Percentiles rank a stretch among this genome's conserved stretches.
phyloP scores from a whole-genome alignment of 2,797 vertebrate genomes.

The Parotocinclus haroldoi region DNA sequence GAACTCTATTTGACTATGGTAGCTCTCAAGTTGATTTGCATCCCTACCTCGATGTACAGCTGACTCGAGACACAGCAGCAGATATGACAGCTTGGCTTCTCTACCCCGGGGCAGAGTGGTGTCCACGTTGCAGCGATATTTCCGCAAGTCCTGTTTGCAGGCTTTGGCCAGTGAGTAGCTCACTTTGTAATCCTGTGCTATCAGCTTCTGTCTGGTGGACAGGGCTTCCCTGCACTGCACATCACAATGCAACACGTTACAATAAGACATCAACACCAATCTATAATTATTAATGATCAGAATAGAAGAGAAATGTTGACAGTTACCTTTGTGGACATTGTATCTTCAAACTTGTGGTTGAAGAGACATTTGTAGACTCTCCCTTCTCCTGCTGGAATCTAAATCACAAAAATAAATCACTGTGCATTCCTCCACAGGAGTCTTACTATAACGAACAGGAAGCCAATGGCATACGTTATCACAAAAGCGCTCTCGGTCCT shows the following conservation, averaged over 20 bases:
- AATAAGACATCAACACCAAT: no score
- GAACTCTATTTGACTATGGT: no score
- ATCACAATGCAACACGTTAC: neutral
- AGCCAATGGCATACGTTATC: constrained; percentile 77
- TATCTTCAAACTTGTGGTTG: constrained; percentile 98
- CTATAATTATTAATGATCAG: no score
- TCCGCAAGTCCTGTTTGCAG: constrained; percentile 91
- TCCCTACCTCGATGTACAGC: constrained; percentile 87
- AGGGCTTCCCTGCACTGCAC: constrained; percentile 89
- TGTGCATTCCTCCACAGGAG: neutral
- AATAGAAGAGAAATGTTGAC: neutral
- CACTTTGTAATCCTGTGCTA: constrained; percentile 97
- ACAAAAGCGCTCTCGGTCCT: constrained; percentile 93
- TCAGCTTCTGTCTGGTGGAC: constrained; percentile 94
- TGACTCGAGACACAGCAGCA: constrained; percentile 92
- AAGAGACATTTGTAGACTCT: constrained; percentile 98
- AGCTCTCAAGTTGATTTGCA: neutral
- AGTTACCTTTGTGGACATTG: constrained; percentile 88
- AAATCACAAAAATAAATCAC: constrained; percentile 40
- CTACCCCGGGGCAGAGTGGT: constrained; percentile 86
- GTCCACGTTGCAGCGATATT: constrained; percentile 88
- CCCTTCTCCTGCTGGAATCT: constrained; percentile 93
- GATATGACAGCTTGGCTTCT: constrained; percentile 91
- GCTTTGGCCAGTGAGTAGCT: constrained; percentile 96
- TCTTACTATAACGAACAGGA: neutral